Evolutionary conservation across 30 jellyfish, hydroid and myxozoan genomes (phyloP), one percentile per base, ranked within the genome.

Genomic region (Rhopilema esculentum): DNA sequence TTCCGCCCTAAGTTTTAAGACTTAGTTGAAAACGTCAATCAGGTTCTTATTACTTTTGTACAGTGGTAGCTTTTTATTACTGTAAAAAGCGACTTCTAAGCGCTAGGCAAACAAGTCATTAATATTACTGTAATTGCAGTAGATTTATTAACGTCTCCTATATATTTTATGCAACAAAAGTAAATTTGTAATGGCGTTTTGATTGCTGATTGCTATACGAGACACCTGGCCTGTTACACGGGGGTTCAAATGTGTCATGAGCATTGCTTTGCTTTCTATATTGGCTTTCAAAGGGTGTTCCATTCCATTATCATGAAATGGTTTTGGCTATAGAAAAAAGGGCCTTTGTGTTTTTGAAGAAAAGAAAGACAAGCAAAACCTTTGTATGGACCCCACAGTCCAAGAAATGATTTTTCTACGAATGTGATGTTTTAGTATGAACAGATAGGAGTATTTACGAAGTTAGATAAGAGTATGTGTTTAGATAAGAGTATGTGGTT

Each of bases 1-100:
- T 71, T 71, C 82, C 82, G 64, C 82, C 82, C 82, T 40, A 40
- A 6, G 57, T 2, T 40, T 40, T 40, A 40, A 40, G 57, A 40
- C 57, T 40, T 40, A 40, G 57, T 40, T 40, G 57, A 40, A 40
- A 40, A 40, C 12, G 57, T 40, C 57, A 40, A 40, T 40, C 57
- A 40, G 57, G 57, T 12, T 40, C 57, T 12, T 40, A 40, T 40
- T 40, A 40, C 57, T 2, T 6, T 40, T 40, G 57, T 2, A 40
- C 57, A 40, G 57, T 40, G 57, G 57, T 40, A 40, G 57, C 12
- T 40, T 30, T 32, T 62, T 19, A 71, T 71, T 30, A 30, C 82
- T 29, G 40, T 9, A 24, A 30, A 71, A 27, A 65, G 18, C 26
- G 82, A 17, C 8, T 30, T 8, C 66, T 6, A 65, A 27, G 66